Percentiles rank a stretch among this genome's conserved stretches.
phyloP scores from a whole-genome alignment of 64 coral and sea anemone species.

The Stichodactyla mertensii region DNA sequence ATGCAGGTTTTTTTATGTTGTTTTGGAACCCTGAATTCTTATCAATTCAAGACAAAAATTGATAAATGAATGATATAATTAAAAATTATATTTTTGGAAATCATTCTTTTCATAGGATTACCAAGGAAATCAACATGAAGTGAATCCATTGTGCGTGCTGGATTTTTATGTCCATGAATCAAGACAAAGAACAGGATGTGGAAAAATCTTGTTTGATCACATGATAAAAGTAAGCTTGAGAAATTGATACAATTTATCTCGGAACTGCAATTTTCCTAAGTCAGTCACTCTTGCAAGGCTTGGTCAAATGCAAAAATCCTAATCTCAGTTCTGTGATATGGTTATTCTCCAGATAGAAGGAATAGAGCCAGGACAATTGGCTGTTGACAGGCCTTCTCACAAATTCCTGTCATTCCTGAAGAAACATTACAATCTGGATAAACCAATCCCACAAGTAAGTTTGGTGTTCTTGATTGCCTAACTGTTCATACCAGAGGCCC shows the following conservation, averaged over 20 bases:
- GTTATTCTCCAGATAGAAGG: constrained; percentile 57
- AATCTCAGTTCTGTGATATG: neutral
- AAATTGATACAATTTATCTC: neutral
- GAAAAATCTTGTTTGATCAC: constrained; percentile 81
- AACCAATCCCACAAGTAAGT: constrained; percentile 80
- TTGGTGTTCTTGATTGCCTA: no score
- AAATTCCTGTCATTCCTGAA: constrained; percentile 95
- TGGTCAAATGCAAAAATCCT: no score
- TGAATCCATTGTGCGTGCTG: constrained; percentile 86
- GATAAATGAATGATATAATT: no score
- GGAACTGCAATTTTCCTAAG: no score
- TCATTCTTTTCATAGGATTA: constrained; percentile 43
- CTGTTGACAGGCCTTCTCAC: constrained; percentile 83
- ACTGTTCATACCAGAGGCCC: no score
- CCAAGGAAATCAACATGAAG: constrained; percentile 89
- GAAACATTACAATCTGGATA: constrained; percentile 81
- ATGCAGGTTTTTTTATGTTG: no score
- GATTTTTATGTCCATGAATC: constrained; percentile 96
- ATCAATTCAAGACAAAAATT: no score
- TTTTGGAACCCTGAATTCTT: no score
- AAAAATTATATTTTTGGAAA: neutral
- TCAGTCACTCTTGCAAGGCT: no score
- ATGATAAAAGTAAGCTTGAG: constrained; percentile 69
- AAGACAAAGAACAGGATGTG: constrained; percentile 83
- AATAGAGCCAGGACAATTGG: constrained; percentile 55